These are phyloP conservation scores for Caenorhabditis brenneri DNA, from an alignment of 1,140 invertebrate species.

Conservation along the genomic window DNA sequence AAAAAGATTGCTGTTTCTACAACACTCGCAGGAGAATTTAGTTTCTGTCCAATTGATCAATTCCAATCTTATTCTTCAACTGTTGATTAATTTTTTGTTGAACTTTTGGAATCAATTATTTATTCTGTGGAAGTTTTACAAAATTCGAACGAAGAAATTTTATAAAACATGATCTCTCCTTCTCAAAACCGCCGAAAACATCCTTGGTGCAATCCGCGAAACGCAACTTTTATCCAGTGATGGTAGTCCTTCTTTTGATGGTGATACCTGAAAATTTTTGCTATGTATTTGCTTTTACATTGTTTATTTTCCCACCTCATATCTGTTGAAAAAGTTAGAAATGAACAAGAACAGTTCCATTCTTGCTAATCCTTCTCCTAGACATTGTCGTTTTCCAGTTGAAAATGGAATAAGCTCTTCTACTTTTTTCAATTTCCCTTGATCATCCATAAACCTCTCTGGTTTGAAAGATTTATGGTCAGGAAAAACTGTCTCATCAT, in stretches of 20 bases:
- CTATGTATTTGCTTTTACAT: background rate
- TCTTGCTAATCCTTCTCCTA: constrained; percentile 84
- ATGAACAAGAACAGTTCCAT: constrained; percentile 91
- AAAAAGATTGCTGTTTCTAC: too few relatives aligned
- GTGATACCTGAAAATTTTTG: background rate
- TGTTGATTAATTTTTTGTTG: too few relatives aligned
- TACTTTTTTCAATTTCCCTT: constrained; percentile 79
- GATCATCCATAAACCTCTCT: constrained; percentile 80
- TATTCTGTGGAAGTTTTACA: too few relatives aligned
- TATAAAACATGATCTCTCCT: too few relatives aligned
- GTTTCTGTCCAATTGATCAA: too few relatives aligned
- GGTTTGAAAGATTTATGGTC: constrained; percentile 82
- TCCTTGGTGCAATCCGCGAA: background rate
- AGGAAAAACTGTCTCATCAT: constrained; percentile 81
- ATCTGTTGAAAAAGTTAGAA: constrained; percentile 82
- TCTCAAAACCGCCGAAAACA: background rate
- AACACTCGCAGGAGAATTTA: too few relatives aligned
- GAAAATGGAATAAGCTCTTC: constrained; percentile 86
- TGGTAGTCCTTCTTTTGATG: background rate
- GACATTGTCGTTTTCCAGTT: constrained; percentile 82
- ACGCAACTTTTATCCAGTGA: background rate
- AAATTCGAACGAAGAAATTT: too few relatives aligned
- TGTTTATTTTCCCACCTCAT: constrained; percentile 70
- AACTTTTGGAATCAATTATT: too few relatives aligned
- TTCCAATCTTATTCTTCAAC: too few relatives aligned